Conservation (phyloP, 2,888 invertebrate genomes). For the Seladonia tumulorum region DNA sequence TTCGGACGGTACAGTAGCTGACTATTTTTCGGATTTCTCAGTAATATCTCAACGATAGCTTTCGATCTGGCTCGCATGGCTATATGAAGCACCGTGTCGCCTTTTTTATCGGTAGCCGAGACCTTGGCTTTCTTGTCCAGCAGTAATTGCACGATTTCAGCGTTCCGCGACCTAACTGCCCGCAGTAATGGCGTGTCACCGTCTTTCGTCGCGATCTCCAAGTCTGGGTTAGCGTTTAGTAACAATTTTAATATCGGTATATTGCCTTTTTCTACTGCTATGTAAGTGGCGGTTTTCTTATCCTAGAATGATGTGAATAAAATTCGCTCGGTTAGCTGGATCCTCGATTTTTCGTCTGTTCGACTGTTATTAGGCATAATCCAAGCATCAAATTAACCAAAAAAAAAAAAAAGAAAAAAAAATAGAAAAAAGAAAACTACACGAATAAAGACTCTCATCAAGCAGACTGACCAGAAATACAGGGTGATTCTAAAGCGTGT, state of each 20-base stretch:
- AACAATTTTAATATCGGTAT: conserved; percentile 92
- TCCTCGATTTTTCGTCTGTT: neutral
- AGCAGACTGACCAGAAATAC: conserved; percentile 3
- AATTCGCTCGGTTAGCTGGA: conserved; percentile 49
- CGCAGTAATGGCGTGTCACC: conserved; percentile 97
- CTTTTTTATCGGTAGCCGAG: conserved; percentile 94
- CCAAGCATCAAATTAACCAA: conserved; percentile 26
- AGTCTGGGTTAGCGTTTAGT: conserved; percentile 95
- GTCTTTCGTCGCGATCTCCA: conserved; percentile 97
- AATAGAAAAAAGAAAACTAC: neutral
- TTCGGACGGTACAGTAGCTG: conserved; percentile 97
- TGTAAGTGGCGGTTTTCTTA: conserved; percentile 97
- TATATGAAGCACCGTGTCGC: conserved; percentile 98
- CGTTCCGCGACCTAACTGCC: conserved; percentile 95
- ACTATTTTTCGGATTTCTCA: conserved; percentile 98
- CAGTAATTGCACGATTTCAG: conserved; percentile 95
- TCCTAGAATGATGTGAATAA: conserved; percentile 86
- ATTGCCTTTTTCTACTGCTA: conserved; percentile 98
- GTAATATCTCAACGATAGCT: conserved; percentile 95
- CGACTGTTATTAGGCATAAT: neutral
- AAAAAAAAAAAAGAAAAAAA: neutral
- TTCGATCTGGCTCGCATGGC: conserved; percentile 97
- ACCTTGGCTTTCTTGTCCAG: conserved; percentile 97
- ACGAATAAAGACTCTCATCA: neutral
- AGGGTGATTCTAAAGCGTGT: conserved; percentile 1